These are phyloP conservation scores for Monodelphis domestica DNA, from an alignment of 2,797 vertebrate species.

Conservation along the genomic window DNA sequence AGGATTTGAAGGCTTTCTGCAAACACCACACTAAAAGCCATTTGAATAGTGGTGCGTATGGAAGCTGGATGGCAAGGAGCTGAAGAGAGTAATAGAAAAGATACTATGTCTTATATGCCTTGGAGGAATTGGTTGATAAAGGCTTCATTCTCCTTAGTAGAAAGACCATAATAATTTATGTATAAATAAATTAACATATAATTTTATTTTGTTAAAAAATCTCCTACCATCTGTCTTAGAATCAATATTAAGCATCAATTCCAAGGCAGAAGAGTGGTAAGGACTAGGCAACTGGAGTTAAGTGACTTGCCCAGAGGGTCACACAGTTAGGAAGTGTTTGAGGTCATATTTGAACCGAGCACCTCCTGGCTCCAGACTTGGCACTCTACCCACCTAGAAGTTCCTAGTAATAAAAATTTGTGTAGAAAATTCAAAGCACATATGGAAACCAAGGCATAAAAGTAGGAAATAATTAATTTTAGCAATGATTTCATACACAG, in stretches of 20 bases:
- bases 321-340: too few relatives aligned
- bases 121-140: not conserved
- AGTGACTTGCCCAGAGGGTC: too few relatives aligned
- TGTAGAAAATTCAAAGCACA: not conserved
- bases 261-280: too few relatives aligned
- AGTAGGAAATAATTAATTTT: not conserved
- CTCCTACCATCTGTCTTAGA: too few relatives aligned
- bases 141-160: not conserved
- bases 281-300: too few relatives aligned
- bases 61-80: not conserved
- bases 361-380: too few relatives aligned
- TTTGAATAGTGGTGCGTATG: not conserved
- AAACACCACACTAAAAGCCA: not conserved
- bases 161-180: not conserved
- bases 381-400: too few relatives aligned
- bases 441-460: not conserved
- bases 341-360: too few relatives aligned
- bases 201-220: too few relatives aligned
- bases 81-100: not conserved
- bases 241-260: too few relatives aligned
- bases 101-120: not conserved
- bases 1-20: not conserved
- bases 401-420: too few relatives aligned
- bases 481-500: not conserved
- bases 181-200: not conserved